Conservation (phyloP, 1,140 invertebrate species). For the Listronotus bonariensis region DNA sequence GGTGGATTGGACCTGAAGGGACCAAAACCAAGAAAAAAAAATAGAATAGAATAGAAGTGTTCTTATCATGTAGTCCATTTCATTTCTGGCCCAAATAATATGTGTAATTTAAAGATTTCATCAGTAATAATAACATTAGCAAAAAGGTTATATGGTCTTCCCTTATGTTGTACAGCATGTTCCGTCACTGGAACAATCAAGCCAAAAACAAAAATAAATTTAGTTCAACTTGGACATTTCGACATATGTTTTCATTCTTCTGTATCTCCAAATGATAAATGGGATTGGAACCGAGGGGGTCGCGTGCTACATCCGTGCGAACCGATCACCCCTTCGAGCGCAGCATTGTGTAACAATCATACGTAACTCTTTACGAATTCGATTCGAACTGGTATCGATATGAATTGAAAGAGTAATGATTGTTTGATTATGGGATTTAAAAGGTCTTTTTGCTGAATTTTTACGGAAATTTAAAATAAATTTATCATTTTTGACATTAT, state of each 20-base stretch:
- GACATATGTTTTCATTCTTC: conserved; percentile 39
- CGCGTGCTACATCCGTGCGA: conserved; percentile 39
- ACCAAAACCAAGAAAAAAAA: too few species aligned
- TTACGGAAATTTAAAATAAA: too few species aligned
- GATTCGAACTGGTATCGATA: conserved; percentile 31
- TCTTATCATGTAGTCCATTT: too few species aligned
- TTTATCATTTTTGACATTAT: too few species aligned
- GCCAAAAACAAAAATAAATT: conserved; percentile 1
- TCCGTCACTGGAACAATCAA: not conserved
- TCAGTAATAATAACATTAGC: too few species aligned
- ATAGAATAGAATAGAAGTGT: too few species aligned
- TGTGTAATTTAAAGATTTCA: too few species aligned
- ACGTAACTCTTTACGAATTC: conserved; percentile 28
- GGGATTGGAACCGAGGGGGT: conserved; percentile 23
- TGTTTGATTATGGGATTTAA: conserved; percentile 13
- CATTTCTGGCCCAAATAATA: too few species aligned
- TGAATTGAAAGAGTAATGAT: conserved; percentile 24
- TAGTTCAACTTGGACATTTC: conserved; percentile 29
- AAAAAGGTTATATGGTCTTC: too few species aligned
- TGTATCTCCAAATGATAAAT: conserved; percentile 34
- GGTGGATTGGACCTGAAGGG: too few species aligned
- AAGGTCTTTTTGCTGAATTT: too few species aligned
- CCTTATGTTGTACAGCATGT: not conserved
- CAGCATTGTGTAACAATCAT: conserved; percentile 28
- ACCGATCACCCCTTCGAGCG: conserved; percentile 34